Evolutionary conservation across 2,113 vertebrate genomes (phyloP).

Genomic region (Leptosomus discolor): DNA sequence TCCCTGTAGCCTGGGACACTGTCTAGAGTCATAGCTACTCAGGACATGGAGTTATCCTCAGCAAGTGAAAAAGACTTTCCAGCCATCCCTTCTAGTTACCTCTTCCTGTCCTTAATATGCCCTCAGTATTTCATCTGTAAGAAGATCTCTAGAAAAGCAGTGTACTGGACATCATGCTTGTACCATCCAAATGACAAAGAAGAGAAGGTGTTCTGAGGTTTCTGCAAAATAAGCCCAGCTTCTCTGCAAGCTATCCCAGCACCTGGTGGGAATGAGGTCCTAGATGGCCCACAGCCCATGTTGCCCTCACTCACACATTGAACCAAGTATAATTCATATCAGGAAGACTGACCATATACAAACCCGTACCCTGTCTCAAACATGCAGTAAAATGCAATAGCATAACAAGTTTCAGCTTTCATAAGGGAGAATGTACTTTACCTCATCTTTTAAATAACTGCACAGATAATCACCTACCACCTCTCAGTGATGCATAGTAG

Average conservation of each 20-base stretch:
- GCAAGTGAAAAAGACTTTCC: neutral
- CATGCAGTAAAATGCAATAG: neutral
- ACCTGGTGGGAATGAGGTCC: neutral
- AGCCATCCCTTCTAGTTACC: neutral
- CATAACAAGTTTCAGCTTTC: neutral
- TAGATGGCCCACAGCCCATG: accelerated
- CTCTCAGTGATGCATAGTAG: neutral
- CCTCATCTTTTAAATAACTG: neutral
- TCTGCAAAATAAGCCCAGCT: neutral
- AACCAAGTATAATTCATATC: neutral
- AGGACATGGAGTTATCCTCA: neutral
- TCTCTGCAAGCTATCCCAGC: neutral
- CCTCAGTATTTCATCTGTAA: neutral
- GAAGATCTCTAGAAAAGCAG: neutral
- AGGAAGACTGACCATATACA: neutral
- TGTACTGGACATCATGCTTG: neutral
- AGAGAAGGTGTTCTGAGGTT: neutral
- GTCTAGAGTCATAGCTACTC: neutral
- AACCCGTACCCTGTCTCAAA: neutral
- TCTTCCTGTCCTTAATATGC: neutral
- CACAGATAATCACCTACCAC: neutral
- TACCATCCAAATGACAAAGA: neutral
- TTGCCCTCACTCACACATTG: neutral
- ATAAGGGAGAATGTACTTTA: neutral
- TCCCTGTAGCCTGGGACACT: neutral